These are phyloP conservation scores for Rousettus madagascariensis DNA, from an alignment of 2,797 vertebrate species.

Conservation along the genomic window DNA sequence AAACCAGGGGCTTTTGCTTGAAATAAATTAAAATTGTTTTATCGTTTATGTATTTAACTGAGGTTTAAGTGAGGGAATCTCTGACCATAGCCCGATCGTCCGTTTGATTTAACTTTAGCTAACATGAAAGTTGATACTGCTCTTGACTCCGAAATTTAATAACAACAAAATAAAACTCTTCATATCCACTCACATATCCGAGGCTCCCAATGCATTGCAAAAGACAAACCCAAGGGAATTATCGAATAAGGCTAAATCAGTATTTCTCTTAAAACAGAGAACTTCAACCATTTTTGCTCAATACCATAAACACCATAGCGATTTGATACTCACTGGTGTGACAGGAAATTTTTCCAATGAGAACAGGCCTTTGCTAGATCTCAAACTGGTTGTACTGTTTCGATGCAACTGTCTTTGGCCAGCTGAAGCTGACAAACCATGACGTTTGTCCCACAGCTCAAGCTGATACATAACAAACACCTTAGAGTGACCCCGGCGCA, in stretches of 20 bases:
- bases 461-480: not conserved
- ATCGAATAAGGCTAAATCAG: not conserved
- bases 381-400: not conserved
- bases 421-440: not conserved
- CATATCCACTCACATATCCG: too few species aligned
- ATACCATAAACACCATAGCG: not conserved
- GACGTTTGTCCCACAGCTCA: not conserved
- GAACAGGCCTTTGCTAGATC: not conserved
- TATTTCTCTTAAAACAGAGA: conserved; percentile 20
- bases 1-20: not conserved
- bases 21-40: not conserved
- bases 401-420: not conserved
- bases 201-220: not conserved
- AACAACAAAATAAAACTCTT: not conserved
- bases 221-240: not conserved
- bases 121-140: not conserved
- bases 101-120: not conserved
- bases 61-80: not conserved
- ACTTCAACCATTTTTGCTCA: not conserved
- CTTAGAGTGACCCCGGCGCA: not conserved
- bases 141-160: conserved; percentile 19
- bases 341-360: not conserved
- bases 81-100: not conserved
- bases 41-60: not conserved
- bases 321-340: not conserved